These are phyloP conservation scores for Cervus canadensis DNA, from an alignment of 2,113 vertebrate species.

Conservation along the genomic window DNA sequence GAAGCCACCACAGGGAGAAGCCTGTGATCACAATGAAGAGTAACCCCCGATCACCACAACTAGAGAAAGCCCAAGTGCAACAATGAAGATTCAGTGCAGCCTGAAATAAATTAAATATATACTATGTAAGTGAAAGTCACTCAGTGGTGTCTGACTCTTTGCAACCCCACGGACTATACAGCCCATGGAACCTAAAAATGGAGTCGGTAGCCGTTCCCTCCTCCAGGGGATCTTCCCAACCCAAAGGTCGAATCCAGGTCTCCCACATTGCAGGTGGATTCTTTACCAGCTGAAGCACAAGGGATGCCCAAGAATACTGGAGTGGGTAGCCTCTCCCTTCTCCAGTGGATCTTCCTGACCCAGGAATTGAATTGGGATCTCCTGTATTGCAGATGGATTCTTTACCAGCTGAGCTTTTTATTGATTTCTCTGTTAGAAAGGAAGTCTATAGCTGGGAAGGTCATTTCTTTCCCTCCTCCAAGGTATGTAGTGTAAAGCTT, in stretches of 20 bases:
- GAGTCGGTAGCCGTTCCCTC: not conserved
- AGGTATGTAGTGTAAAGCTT: not conserved
- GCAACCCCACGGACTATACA: not conserved
- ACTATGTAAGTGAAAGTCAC: not conserved
- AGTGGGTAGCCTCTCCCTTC: not conserved
- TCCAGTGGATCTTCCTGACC: not conserved
- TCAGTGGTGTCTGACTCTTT: not conserved
- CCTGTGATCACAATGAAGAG: not conserved
- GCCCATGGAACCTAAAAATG: not conserved
- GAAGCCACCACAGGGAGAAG: not conserved
- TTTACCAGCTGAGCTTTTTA: not conserved
- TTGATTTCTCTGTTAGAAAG: not conserved
- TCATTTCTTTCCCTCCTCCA: not conserved
- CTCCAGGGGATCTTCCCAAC: not conserved
- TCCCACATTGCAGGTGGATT: not conserved
- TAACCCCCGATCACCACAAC: not conserved
- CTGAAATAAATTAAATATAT: not conserved
- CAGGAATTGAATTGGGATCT: not conserved
- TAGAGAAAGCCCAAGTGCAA: not conserved
- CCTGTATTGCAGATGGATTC: not conserved
- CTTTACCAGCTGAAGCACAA: not conserved
- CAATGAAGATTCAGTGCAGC: not conserved
- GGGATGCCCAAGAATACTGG: not conserved
- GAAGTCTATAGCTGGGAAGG: not conserved
- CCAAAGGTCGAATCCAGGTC: not conserved